Evolutionary conservation across 2,888 invertebrate species (phyloP).

Genomic region (Agrilus cyanescens): DNA sequence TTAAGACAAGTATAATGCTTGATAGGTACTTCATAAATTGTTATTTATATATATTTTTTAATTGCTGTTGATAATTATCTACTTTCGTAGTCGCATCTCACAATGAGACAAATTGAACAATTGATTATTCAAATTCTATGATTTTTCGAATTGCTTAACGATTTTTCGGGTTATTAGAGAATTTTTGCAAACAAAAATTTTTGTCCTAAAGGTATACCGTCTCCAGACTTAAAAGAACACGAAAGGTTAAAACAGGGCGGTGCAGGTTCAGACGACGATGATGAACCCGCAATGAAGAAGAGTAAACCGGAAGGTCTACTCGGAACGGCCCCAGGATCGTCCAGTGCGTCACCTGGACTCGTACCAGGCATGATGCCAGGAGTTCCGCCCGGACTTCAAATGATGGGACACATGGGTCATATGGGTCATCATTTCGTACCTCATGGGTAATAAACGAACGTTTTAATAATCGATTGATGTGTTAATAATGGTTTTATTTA

Average conservation of each 20-base stretch:
- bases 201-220: conserved; percentile 55
- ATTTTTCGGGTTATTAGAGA: no score
- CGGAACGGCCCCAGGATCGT: conserved; percentile 47
- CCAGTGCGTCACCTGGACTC: conserved; percentile 46
- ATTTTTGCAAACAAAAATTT: neutral
- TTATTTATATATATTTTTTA: no score
- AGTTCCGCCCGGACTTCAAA: conserved; percentile 49
- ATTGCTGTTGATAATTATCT: no score
- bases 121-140: neutral
- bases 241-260: conserved; percentile 65
- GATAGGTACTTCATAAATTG: no score
- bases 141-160: no score
- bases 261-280: conserved; percentile 65
- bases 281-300: conserved; percentile 71
- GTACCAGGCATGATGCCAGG: conserved; percentile 54
- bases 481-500: conserved; percentile 13
- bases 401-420: conserved; percentile 64
- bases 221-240: conserved; percentile 87
- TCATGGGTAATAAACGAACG: conserved; percentile 17
- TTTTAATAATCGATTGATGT: neutral
- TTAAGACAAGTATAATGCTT: neutral
- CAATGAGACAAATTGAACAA: no score
- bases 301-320: conserved; percentile 57
- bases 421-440: conserved; percentile 21
- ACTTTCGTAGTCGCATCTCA: no score